Evolutionary conservation across 2,888 invertebrate species (phyloP).

Genomic region (Drosophila paramelanica): DNA sequence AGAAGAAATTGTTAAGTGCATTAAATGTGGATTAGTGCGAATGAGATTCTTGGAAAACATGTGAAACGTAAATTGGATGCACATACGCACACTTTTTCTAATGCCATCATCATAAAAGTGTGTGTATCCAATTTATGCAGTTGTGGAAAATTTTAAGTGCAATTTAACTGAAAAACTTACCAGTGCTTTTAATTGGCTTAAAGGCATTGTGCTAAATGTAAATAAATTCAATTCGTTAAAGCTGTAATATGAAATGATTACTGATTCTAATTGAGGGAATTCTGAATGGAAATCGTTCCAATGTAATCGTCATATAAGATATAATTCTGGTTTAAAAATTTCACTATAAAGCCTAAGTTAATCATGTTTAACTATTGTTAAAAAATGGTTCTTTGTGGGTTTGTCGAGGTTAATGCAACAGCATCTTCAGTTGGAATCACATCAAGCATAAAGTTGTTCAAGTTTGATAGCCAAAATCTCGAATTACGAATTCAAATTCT

Average conservation of each 20-base stretch:
- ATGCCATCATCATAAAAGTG: slow-evolving; percentile 7
- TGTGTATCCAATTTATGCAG: slow-evolving; percentile 9
- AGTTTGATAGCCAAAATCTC: slow-evolving; percentile 20
- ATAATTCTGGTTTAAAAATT: background rate
- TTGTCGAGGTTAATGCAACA: background rate
- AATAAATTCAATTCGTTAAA: background rate
- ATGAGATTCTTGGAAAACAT: slow-evolving; percentile 35
- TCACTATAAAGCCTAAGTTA: background rate
- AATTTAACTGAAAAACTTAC: slow-evolving; percentile 31
- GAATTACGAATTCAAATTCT: slow-evolving; percentile 13
- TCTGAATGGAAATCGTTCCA: background rate
- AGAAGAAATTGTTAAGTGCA: slow-evolving; percentile 52
- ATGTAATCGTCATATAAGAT: too few relatives aligned
- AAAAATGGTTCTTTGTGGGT: background rate
- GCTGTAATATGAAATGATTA: background rate
- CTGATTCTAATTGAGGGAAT: background rate
- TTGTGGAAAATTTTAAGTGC: slow-evolving; percentile 16
- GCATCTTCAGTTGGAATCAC: slow-evolving; percentile 19
- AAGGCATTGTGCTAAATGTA: background rate
- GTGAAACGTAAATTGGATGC: slow-evolving; percentile 20
- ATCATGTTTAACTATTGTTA: background rate
- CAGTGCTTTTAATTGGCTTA: slow-evolving; percentile 35
- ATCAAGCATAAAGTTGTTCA: slow-evolving; percentile 21
- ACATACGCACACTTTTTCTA: slow-evolving; percentile 8
- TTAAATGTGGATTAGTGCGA: slow-evolving; percentile 64